These are phyloP conservation scores for Archilochus colubris DNA, from an alignment of 2,113 vertebrate genomes.

Conservation along the genomic window DNA sequence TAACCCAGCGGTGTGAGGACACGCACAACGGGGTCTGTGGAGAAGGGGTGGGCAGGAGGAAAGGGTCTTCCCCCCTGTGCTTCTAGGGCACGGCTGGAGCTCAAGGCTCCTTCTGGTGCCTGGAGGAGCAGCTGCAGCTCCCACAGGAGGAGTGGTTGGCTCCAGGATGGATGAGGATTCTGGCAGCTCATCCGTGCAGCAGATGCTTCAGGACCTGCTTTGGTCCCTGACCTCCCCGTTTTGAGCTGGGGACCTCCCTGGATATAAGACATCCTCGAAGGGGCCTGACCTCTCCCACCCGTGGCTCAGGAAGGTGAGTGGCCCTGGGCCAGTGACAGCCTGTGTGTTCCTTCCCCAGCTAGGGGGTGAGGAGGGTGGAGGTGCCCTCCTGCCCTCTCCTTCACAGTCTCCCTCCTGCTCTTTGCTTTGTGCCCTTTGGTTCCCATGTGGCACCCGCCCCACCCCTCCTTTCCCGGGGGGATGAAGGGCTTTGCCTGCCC, in stretches of 20 bases:
- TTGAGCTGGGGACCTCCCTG: no score
- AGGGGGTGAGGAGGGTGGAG: no score
- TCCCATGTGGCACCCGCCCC: not conserved
- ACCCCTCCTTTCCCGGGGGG: not conserved
- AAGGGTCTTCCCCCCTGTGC: not conserved
- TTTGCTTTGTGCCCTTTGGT: not conserved
- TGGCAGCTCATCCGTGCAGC: not conserved
- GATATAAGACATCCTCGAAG: no score
- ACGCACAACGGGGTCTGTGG: accelerated
- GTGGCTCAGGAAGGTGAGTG: no score
- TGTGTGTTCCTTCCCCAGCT: accelerated
- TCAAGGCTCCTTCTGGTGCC: not conserved
- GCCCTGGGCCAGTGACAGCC: not conserved
- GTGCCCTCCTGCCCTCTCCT: no score
- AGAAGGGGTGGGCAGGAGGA: not conserved
- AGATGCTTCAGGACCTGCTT: not conserved
- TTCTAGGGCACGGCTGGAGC: not conserved
- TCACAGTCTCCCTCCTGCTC: not conserved
- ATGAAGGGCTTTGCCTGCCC: not conserved
- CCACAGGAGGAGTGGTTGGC: not conserved
- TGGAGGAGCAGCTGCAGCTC: not conserved
- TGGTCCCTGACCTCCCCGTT: not conserved
- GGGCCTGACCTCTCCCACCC: no score
- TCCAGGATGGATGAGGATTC: not conserved
- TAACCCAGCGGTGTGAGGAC: not conserved